Evolutionary conservation across 2,113 vertebrate species (phyloP), one percentile per base, ranked within the genome.

Genomic region (Carettochelys insculpta): DNA sequence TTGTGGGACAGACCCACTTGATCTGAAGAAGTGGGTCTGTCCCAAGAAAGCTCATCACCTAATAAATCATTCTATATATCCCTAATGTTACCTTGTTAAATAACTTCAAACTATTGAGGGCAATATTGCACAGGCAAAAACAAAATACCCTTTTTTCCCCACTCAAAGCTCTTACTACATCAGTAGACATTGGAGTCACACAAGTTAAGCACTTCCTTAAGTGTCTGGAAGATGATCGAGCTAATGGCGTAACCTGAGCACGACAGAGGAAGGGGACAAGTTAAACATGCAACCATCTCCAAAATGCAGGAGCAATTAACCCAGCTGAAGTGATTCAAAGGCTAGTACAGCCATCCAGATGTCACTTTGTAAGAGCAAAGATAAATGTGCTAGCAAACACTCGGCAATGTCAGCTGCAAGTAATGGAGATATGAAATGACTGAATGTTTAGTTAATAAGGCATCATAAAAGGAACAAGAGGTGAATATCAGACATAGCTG

Each of bases 331-430:
- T 51, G 89, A 89, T 81, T 90, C 94, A 75, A 90, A 89, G 56
- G 78, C 52, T 77, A 56, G 92, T 93, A 83, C 94, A 94, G 61
- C 86, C 91, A 92, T 94, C 93, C 95, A 96, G 82, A 93, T 90
- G 95, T 88, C 94, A 89, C 87, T 92, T 84, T 76, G 3, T 3
- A 93, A 65, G 81, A 95, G 86, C 83, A 88, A 71, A 94, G 95
- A 95, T 92, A 85, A 93, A 81, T 83, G 41, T 71, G 94, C 88
- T 95, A 94, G 95, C 94, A 95, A 95, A 91, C 89, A 92, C 87
- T 86, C 89, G 89, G 85, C 89, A 77, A 89, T 94, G 34, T n/a
- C 34, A 65, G 34, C 34, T 92, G 76, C 85, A 90, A 93, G 90
- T 85, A 90, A 92, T 90, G 90, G 87, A 95, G 90, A 71, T 92